These are phyloP conservation scores for Salvator merianae DNA, from an alignment of 2,113 vertebrate species.

Conservation along the genomic window DNA sequence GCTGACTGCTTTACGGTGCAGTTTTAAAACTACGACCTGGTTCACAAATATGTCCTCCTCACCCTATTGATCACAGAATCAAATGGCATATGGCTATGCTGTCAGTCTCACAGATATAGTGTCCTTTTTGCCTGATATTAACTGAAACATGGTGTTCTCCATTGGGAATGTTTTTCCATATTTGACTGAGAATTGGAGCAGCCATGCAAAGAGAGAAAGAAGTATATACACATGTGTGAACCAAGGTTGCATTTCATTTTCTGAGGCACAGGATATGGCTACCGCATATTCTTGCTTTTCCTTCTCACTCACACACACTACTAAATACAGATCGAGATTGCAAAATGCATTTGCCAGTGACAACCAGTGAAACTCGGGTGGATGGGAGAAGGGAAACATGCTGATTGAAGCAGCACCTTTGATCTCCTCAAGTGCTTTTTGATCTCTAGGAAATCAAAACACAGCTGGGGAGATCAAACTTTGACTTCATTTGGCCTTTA, in stretches of 20 bases:
- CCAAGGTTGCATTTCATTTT: neutral
- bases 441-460: too few species aligned
- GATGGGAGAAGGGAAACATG: too few species aligned
- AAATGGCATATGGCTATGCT: neutral
- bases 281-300: neutral
- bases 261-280: neutral
- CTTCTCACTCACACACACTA: too few species aligned
- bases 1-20: neutral
- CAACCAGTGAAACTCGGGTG: too few species aligned
- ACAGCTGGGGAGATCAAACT: too few species aligned
- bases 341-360: too few species aligned
- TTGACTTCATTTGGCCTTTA: too few species aligned
- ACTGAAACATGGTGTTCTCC: neutral
- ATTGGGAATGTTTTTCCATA: neutral
- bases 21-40: neutral
- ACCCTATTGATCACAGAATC: neutral
- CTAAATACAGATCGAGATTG: too few species aligned
- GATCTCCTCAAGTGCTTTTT: too few species aligned
- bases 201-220: neutral
- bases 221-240: neutral
- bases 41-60: neutral
- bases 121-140: neutral
- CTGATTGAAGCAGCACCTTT: too few species aligned
- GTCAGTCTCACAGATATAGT: neutral
- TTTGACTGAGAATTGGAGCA: neutral